Conservation (phyloP, 2,888 invertebrate species). For the Caenorhabditis sp. region DNA sequence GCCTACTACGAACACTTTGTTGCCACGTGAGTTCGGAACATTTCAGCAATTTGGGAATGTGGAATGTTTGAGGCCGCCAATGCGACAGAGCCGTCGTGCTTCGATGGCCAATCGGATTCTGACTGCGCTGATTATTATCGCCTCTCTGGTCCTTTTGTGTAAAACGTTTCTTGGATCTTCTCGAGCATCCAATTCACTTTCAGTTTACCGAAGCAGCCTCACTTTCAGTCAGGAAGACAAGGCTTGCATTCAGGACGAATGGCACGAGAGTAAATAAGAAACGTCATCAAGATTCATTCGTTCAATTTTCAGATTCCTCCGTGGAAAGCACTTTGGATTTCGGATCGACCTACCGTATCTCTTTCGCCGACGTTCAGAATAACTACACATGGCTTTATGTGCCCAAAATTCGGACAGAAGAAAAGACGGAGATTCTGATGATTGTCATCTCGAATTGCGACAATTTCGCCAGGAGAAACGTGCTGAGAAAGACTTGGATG, state of each 20-base stretch:
- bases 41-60: too few relatives aligned
- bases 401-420: slow-evolving; percentile 2
- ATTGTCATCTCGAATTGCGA: slow-evolving; percentile 11
- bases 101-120: slow-evolving; percentile 17
- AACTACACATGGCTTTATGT: slow-evolving; percentile 4
- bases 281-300: background rate
- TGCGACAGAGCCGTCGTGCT: slow-evolving; percentile 32
- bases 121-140: slow-evolving; percentile 6
- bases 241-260: slow-evolving; percentile 35
- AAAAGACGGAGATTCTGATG: slow-evolving; percentile 16
- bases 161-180: too few relatives aligned
- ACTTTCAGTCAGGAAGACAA: slow-evolving; percentile 4
- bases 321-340: background rate
- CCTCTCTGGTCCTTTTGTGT: background rate
- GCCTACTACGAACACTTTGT: slow-evolving; percentile 33
- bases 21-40: slow-evolving; percentile 33
- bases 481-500: slow-evolving; percentile 26
- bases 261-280: slow-evolving; percentile 18
- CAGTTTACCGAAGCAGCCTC: slow-evolving; percentile 17
- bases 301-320: background rate
- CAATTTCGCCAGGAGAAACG: slow-evolving; percentile 16
- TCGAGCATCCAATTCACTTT: background rate
- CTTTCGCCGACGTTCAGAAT: slow-evolving; percentile 15
- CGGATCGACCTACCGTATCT: background rate
- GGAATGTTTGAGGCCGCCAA: slow-evolving; percentile 39